Base-by-base conservation (phyloP, 1,140 invertebrate genomes). In the Rhysida immarginata region DNA sequence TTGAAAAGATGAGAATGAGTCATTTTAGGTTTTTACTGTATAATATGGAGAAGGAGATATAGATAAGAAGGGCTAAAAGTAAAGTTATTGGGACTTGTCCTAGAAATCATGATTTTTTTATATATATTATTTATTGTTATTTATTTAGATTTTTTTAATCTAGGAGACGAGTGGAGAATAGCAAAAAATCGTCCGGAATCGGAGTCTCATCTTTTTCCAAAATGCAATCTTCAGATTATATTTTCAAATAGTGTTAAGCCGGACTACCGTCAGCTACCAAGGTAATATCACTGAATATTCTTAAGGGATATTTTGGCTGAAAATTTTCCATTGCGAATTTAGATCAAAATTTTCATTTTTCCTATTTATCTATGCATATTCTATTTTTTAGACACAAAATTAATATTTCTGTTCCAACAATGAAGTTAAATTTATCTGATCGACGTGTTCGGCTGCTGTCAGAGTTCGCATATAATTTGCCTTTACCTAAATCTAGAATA, bases 351-450 rank as follows among this genome's bases (percentile, higher is more conserved):
- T 20, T 11, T 23, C 20, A 20, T 46, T 46, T 20, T 46, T 46
- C 44, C 18, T 16, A 5, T 11, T 16, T 11, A 46, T 16, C 5
- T 46, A 20, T 46, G 16, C 8, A 23, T 46, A 46, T 5, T 5
- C 16, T 20, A 46, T 46, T 59, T 74, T 74, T 44, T 68, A 85
- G 83, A 64, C 79, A 84, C 59, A 90, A 90, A 72, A 69, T 88
- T 20, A 86, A 85, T 58, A 75, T 85, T 26, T 78, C 77, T 1
- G 69, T 87, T 25, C 80, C 80, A 16, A 81, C 78, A 52, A 55
- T 88, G 1, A 87, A 86, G 61, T 68, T 88, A 14, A 87, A 87
- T 67, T 66, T 89, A 53, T 87, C 85, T 1, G 85, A 89, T 68
- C 75, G 79, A 29, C 79, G 82, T 63, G 72, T 87, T 23, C 72